Conservation (phyloP, 2,888 invertebrate species). For the Metacarcinus magister region DNA sequence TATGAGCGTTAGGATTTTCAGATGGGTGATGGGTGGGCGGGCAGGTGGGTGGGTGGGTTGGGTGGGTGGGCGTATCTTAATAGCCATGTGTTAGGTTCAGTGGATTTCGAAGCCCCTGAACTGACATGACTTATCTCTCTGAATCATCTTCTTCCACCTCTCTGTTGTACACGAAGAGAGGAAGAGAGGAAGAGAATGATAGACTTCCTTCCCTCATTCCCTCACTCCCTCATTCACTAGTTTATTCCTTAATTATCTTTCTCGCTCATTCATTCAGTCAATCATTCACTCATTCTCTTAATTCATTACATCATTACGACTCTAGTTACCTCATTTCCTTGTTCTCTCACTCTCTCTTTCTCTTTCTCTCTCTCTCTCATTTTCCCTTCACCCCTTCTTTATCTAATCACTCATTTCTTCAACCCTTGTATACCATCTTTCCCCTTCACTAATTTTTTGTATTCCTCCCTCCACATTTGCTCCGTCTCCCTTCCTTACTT, state of each 20-base stretch:
- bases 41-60: background rate
- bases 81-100: background rate
- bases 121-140: background rate
- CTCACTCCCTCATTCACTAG: background rate
- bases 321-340: too few species aligned
- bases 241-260: conserved; percentile 22
- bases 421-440: background rate
- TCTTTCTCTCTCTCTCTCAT: too few species aligned
- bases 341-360: too few species aligned
- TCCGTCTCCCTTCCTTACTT: background rate
- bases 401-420: background rate
- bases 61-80: background rate
- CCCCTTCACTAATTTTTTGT: background rate
- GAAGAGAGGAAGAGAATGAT: background rate
- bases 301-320: too few species aligned
- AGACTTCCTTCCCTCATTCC: too few species aligned
- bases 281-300: too few species aligned
- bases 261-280: conserved; percentile 49
- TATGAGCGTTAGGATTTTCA: background rate
- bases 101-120: background rate
- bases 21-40: background rate
- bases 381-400: background rate
- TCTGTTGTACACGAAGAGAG: background rate
- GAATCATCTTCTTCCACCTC: background rate
- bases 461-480: background rate